Conservation (phyloP, 2,888 invertebrate species). For the Drosophila paramelanica region DNA sequence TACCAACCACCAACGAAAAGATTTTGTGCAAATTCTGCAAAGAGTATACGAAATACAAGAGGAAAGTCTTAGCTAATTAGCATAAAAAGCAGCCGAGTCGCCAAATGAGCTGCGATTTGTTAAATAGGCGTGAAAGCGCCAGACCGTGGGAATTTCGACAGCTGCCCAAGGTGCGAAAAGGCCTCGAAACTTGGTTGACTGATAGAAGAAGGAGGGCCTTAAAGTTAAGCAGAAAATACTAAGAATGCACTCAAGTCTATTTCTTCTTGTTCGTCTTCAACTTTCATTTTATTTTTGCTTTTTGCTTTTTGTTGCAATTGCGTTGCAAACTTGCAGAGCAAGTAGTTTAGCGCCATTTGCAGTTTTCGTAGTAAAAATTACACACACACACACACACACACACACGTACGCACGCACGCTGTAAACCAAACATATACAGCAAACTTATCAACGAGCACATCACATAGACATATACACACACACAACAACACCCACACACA, state of each 20-base stretch:
- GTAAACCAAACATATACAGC: conserved; percentile 29
- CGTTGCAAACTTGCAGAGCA: conserved; percentile 77
- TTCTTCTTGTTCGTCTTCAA: conserved; percentile 6
- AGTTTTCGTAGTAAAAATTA: conserved; percentile 81
- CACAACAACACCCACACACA: conserved; percentile 15
- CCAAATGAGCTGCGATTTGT: conserved; percentile 80
- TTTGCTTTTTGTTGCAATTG: conserved; percentile 61
- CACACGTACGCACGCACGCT: conserved; percentile 8
- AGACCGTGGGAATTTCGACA: conserved; percentile 63
- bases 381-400: conserved; percentile 19
- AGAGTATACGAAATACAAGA: conserved; percentile 30
- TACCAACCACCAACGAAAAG: not conserved
- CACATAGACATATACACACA: conserved; percentile 32
- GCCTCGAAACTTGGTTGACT: conserved; percentile 52
- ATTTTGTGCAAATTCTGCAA: conserved; percentile 48
- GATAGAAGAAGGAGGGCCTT: conserved; percentile 36
- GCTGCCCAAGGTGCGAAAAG: conserved; percentile 61
- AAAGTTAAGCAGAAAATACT: conserved; percentile 31
- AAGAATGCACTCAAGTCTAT: conserved; percentile 37
- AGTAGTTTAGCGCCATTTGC: conserved; percentile 80
- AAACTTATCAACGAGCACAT: conserved; percentile 71
- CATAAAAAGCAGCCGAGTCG: conserved; percentile 62
- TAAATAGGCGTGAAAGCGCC: conserved; percentile 70
- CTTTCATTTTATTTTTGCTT: conserved; percentile 21
- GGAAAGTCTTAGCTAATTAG: conserved; percentile 58